phyloP scores from a whole-genome alignment of 92 coral and sea anemone genomes.

The Nematostella vectensis region DNA sequence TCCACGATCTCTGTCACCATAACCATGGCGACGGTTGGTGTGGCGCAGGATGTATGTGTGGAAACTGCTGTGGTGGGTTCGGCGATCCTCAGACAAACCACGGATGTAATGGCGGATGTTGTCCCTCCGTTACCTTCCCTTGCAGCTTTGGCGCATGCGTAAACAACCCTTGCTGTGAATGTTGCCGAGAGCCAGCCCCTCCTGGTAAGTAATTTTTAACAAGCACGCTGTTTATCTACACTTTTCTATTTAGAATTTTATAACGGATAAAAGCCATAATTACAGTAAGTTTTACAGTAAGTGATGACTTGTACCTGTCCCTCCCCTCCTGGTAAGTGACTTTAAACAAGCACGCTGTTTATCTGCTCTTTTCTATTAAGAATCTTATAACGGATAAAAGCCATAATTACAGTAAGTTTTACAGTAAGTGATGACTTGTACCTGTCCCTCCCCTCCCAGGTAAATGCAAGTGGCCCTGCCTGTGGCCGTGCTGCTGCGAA shows the following conservation, averaged over 20 bases:
- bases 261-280: no score
- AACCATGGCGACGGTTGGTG: constrained; percentile 45
- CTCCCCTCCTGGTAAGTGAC: no score
- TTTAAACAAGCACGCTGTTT: no score
- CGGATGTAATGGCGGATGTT: constrained; percentile 44
- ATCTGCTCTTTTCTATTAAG: no score
- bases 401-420: no score
- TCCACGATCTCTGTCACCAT: constrained; percentile 37
- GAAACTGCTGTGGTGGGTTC: constrained; percentile 41
- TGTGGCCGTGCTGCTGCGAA: constrained; percentile 75
- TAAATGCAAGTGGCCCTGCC: constrained; percentile 63
- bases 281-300: no score
- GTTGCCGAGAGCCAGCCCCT: constrained; percentile 58
- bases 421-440: no score
- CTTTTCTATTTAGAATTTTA: no score
- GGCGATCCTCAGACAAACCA: constrained; percentile 30
- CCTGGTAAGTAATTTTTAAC: constrained; percentile 56
- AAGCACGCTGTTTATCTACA: no score
- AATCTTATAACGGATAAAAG: no score
- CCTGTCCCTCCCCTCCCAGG: constrained; percentile 25
- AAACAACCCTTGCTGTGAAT: constrained; percentile 62
- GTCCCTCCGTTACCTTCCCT: constrained; percentile 56
- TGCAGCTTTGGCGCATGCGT: constrained; percentile 65
- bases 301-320: no score
- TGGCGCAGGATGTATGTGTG: constrained; percentile 40